Conservation (phyloP, 2,113 vertebrate species). For the Tyto alba region DNA sequence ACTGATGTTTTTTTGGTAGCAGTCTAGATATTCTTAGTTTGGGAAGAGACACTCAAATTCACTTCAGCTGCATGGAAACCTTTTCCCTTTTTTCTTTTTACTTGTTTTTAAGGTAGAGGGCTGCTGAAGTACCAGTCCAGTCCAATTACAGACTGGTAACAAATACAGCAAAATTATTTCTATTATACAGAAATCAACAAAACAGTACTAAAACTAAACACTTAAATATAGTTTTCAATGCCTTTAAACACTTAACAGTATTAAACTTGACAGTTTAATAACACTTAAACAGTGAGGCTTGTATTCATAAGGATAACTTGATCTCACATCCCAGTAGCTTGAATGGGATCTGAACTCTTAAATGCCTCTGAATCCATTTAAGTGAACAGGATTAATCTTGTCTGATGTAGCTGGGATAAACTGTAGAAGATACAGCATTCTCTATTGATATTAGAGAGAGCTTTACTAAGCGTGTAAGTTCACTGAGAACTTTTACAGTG, state of each 20-base stretch:
- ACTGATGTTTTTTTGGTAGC: neutral
- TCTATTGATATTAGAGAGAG: neutral
- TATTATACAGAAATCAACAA: neutral
- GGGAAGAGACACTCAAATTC: neutral
- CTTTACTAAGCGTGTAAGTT: neutral
- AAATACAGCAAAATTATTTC: neutral
- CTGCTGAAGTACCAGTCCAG: neutral
- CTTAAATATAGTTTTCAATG: neutral
- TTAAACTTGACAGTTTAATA: neutral
- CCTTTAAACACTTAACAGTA: too few species aligned
- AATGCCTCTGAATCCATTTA: neutral
- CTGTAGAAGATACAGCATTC: neutral
- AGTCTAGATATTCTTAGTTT: neutral
- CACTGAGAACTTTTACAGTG: neutral
- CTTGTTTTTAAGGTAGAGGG: too few species aligned
- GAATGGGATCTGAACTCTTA: neutral
- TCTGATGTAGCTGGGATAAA: neutral
- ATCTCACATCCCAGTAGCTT: neutral
- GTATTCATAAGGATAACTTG: neutral
- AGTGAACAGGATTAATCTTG: neutral
- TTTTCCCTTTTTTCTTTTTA: too few species aligned
- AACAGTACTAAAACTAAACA: neutral
- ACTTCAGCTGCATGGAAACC: neutral
- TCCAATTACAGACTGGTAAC: neutral
- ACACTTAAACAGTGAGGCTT: neutral